Evolutionary conservation across 2,113 vertebrate genomes (phyloP).

Genomic region (Sula dactylatra): DNA sequence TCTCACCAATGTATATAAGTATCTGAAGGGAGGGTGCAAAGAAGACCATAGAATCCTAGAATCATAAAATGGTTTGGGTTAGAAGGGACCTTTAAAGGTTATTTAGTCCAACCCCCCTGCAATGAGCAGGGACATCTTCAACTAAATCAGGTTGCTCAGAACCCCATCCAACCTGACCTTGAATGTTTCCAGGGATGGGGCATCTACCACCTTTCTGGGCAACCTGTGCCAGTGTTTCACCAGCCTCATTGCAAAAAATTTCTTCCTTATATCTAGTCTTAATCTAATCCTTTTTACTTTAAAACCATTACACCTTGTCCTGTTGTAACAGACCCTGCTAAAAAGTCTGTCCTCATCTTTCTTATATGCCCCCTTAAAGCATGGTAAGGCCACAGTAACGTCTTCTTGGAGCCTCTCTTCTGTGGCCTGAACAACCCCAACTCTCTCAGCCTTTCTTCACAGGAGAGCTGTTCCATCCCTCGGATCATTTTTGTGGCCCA

Average conservation of each 20-base stretch:
- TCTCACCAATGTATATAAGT: neutral
- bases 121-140: neutral
- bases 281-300: neutral
- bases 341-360: neutral
- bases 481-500: neutral
- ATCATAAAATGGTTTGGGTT: neutral
- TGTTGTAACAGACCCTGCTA: fast-evolving
- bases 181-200: neutral
- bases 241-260: fast-evolving
- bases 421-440: neutral
- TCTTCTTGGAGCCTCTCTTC: neutral
- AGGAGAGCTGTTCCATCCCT: neutral
- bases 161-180: fast-evolving
- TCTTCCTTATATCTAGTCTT: neutral
- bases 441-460: neutral
- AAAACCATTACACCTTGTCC: neutral
- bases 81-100: neutral
- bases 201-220: neutral
- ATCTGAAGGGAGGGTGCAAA: neutral
- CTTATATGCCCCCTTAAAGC: neutral
- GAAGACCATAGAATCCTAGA: neutral
- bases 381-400: neutral
- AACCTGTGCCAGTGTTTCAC: neutral
- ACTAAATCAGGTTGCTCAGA: neutral
- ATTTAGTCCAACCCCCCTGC: neutral